These are phyloP conservation scores for Leucophenga montana DNA, from an alignment of 2,888 invertebrate genomes.

Conservation along the genomic window DNA sequence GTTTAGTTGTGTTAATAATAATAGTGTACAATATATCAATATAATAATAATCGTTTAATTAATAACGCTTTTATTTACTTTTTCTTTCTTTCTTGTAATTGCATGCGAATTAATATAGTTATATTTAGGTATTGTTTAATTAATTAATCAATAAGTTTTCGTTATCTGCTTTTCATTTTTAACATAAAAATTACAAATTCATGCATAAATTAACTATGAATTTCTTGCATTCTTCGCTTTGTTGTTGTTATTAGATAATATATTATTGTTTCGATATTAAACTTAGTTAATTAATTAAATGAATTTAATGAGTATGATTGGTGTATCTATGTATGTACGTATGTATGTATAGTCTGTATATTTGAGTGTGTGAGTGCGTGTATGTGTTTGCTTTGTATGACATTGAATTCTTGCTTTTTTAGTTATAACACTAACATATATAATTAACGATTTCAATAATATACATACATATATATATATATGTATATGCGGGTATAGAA, in stretches of 20 bases:
- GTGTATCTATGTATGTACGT: conserved; percentile 37
- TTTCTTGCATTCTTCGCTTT: conserved; percentile 8
- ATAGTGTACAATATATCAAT: no score
- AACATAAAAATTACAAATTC: conserved; percentile 19
- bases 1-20: no score
- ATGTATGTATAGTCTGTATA: conserved; percentile 34
- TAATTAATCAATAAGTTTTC: not conserved
- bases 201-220: conserved; percentile 19
- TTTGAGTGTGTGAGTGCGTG: conserved; percentile 31
- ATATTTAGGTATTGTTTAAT: no score
- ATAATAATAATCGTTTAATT: no score
- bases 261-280: conserved; percentile 31
- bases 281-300: conserved; percentile 41
- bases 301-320: conserved; percentile 33
- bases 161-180: conserved; percentile 1
- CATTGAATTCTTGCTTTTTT: conserved; percentile 35
- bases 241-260: not conserved
- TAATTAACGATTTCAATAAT: conserved; percentile 11
- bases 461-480: conserved; percentile 15
- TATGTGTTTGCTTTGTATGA: conserved; percentile 43
- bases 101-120: no score
- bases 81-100: no score
- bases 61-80: no score
- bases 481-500: no score
- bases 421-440: conserved; percentile 28